Base-by-base conservation (phyloP, 2,113 vertebrate species). In the Myotis davidii region DNA sequence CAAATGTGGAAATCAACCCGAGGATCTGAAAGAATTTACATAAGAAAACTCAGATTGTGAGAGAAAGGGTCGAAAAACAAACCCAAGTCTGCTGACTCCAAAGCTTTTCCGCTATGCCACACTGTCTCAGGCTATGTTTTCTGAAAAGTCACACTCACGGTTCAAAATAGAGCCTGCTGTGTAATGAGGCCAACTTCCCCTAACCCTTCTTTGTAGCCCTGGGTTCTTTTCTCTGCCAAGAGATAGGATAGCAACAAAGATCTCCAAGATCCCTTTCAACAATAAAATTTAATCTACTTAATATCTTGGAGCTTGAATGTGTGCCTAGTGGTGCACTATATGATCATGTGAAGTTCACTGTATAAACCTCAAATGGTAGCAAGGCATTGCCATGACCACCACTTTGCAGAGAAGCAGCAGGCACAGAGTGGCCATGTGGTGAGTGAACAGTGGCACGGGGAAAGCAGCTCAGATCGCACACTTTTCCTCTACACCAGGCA, bases 21-120 rank as follows among this genome's bases (percentile, higher is more conserved):
- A 93, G 56, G 23, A 83, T 93, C 78, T 94, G 27, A 97, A 96
- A 92, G 91, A 92, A 96, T 42, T 42, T 91, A 37, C 34, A 89
- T 45, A 25, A 0, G 45, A 42, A 89, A 95, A 34, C 88, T 94
- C 32, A 45, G 48, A 25, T 3, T 54, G 2, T 52, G 77, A 65
- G 3, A 39, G 39, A 54, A 69, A 37, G 48, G 56, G n/a, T 34
- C 85, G 84, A 61, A 56, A 78, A 83, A 92, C 79, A 89, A 90
- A 94, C 0, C 6, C 27, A 94, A 48, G 37, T 0, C 17, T 23
- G n/a, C 79, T 45, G 0, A 13, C 17, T 54, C 85, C 78, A 52
- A 76, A 93, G 77, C 64, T 14, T 17, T 37, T 16, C 73, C 2
- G 3, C 32, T 82, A 25, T 42, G 34, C 23, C 50, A n/a, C 45